Percentiles rank a stretch among this genome's conserved stretches.
Evolutionary conservation across 2,888 invertebrate species (phyloP).

Genomic region (Agrypnus murinus): DNA sequence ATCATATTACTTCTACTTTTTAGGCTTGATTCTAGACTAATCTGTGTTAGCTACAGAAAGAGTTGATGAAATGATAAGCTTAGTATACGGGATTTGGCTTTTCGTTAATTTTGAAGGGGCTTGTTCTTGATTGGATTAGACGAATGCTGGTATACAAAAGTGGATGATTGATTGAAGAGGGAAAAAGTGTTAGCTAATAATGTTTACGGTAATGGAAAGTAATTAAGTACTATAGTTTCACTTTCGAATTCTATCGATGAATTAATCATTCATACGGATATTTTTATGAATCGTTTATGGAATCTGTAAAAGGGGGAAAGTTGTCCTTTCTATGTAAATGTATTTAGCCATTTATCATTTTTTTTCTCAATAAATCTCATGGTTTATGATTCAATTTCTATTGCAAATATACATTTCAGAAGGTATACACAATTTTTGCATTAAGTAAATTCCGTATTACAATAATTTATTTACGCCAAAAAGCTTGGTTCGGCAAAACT

Average conservation of each 20-base stretch:
- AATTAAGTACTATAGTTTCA: not conserved
- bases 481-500: too few relatives aligned
- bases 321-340: conserved; percentile 30
- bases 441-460: too few relatives aligned
- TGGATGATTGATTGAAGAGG: not conserved
- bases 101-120: not conserved
- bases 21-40: conserved; percentile 3
- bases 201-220: conserved; percentile 7
- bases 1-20: conserved; percentile 27
- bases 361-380: conserved; percentile 10
- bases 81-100: not conserved
- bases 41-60: conserved; percentile 11
- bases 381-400: too few relatives aligned
- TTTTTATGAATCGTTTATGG: conserved; percentile 12
- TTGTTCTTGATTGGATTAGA: too few relatives aligned
- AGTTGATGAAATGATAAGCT: conserved; percentile 6
- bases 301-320: conserved; percentile 21
- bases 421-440: too few relatives aligned
- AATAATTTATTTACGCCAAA: too few relatives aligned
- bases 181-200: not conserved
- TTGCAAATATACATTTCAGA: too few relatives aligned
- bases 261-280: not conserved
- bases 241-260: conserved; percentile 13
- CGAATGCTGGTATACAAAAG: too few relatives aligned
- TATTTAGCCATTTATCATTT: conserved; percentile 14